A percentile compares a stretch with the other conserved stretches of the same genome.
Evolutionary conservation across 2,888 invertebrate genomes (phyloP).

Genomic region (Mycalesis mineus): DNA sequence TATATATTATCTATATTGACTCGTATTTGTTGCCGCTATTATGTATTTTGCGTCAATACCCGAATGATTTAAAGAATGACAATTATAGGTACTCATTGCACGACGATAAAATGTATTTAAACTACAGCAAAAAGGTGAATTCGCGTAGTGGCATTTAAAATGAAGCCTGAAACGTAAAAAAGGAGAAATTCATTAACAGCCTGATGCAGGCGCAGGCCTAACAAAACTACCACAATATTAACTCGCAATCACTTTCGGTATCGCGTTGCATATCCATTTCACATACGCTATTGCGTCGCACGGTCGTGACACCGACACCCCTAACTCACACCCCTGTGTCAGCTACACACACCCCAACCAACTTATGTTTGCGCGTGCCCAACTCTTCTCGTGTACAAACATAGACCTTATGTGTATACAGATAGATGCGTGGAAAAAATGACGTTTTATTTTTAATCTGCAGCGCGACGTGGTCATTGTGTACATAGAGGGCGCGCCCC

Average conservation of each 20-base stretch:
- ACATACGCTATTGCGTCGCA: constrained; percentile 68
- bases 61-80: too few relatives aligned
- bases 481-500: constrained; percentile 76
- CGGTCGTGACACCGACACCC: constrained; percentile 67
- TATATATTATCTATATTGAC: too few relatives aligned
- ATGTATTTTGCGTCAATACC: too few relatives aligned
- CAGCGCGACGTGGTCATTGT: constrained; percentile 48
- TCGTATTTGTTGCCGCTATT: too few relatives aligned
- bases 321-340: constrained; percentile 63
- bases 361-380: constrained; percentile 37
- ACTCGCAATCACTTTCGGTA: constrained; percentile 58
- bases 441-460: constrained; percentile 17
- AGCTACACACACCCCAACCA: constrained; percentile 62
- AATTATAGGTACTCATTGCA: not conserved
- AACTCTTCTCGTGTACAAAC: constrained; percentile 27
- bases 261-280: constrained; percentile 72
- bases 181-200: constrained; percentile 14
- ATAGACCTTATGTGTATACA: constrained; percentile 34
- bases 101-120: not conserved
- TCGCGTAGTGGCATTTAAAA: not conserved
- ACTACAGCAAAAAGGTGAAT: constrained; percentile 1
- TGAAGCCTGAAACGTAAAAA: not conserved
- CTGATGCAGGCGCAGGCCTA: not conserved
- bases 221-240: constrained; percentile 25
- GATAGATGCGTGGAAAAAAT: constrained; percentile 28